Conservation (phyloP, 2,888 invertebrate species). For the Ypsolopha sequella region DNA sequence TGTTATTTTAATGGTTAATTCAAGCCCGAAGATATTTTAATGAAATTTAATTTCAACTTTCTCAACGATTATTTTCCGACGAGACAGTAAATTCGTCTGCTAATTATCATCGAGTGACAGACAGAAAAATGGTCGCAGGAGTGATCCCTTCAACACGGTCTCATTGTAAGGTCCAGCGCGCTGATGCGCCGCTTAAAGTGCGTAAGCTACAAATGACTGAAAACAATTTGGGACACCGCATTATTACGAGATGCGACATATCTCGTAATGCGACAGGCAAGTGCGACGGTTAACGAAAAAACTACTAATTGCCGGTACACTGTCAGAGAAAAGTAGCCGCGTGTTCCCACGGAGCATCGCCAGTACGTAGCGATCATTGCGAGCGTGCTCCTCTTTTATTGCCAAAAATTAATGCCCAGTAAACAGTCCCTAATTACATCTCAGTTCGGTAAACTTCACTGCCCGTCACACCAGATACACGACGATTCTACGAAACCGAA, state of each 20-base stretch:
- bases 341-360: conserved; percentile 61
- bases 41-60: no score
- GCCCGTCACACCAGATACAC: conserved; percentile 24
- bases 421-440: conserved; percentile 65
- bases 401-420: conserved; percentile 70
- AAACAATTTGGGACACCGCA: conserved; percentile 51
- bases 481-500: conserved; percentile 38
- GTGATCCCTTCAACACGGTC: not conserved
- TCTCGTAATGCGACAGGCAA: conserved; percentile 35
- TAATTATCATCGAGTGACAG: conserved; percentile 1
- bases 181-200: conserved; percentile 13
- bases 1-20: no score
- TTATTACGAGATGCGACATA: conserved; percentile 57
- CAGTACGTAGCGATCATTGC: conserved; percentile 61
- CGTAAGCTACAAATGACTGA: conserved; percentile 45
- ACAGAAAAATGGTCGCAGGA: conserved; percentile 2
- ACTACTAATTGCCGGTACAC: conserved; percentile 63
- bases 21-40: no score
- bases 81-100: not conserved
- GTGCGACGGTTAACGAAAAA: conserved; percentile 52
- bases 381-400: conserved; percentile 64
- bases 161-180: not conserved
- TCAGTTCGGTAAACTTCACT: conserved; percentile 39
- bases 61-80: no score
- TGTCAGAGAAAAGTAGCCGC: conserved; percentile 61